Base-by-base conservation (phyloP, 2,113 vertebrate species). In the Barbus barbus region DNA sequence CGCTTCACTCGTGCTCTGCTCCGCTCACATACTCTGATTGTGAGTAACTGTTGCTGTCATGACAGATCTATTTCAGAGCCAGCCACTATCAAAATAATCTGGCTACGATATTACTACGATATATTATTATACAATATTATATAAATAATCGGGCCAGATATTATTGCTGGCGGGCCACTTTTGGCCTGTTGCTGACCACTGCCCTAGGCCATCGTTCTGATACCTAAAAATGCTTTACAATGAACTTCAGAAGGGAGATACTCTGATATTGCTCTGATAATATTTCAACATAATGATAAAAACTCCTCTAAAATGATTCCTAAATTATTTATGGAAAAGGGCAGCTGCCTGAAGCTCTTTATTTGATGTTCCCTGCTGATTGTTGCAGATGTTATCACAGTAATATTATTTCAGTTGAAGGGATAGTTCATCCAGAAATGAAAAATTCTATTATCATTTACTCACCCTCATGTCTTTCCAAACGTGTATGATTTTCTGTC, bases 351-450 rank as follows among this genome's bases (percentile, higher is more conserved):
- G 20, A 22, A 78, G 20, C 22, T 78, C 13, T 78, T n/a, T 61
- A 78, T 78, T 26, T 26, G 76, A 78, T 61, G 53, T 36, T 78
- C 33, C 33, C 33, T 41, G 53, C 33, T 60, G 76, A 41, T 60
- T 56, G 36, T 22, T 61, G n/a, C 22, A 79, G 24, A 79, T 63
- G 7, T 46, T 24, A 44, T 79, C 24, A 46, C 38, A 63, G 58
- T 61, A 63, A 79, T 79, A 63, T 46, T 61, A 79, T 28, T 58
- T 33, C 5, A 33, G 31, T 14, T n/a, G 1, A n/a, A 58, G 53
- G 53, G 22, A 58, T 58, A 58, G 53, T 22, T 38, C 31, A 36
- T 16, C 11, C 16, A 31, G n/a, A 51, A 53, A 67, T 36, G 0
- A 1, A 1, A 44, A 36, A 36, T 5, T 36, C 18, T 69, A 22